phyloP scores from a whole-genome alignment of 2,797 vertebrate genomes.

The Scolopax bukidnonensis region DNA sequence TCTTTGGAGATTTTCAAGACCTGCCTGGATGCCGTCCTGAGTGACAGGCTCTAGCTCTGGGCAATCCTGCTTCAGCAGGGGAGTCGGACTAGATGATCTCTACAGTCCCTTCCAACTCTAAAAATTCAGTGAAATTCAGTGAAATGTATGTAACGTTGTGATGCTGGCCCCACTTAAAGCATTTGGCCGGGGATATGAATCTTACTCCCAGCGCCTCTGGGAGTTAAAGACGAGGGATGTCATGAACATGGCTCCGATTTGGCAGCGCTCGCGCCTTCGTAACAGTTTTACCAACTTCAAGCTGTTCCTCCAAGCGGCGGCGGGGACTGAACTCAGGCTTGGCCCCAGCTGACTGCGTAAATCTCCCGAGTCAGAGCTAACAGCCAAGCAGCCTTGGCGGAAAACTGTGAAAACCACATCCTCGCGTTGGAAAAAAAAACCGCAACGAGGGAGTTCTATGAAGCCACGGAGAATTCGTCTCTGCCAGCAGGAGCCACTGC shows the following conservation, averaged over 20 bases:
- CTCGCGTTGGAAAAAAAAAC: not conserved
- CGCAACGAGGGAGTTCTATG: not conserved
- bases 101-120: too few species aligned
- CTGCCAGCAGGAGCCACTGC: not conserved
- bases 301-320: constrained; percentile 25
- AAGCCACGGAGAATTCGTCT: not conserved
- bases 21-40: too few species aligned
- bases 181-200: not conserved
- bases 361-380: constrained; percentile 16
- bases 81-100: too few species aligned
- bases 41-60: too few species aligned
- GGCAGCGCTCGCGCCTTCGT: not conserved
- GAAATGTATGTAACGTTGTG: not conserved
- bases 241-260: not conserved
- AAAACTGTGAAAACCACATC: constrained; percentile 38
- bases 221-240: not conserved
- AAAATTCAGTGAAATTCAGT: too few species aligned
- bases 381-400: constrained; percentile 45
- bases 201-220: not conserved
- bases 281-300: constrained; percentile 57
- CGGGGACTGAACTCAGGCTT: constrained; percentile 25
- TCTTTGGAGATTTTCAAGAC: too few species aligned
- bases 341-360: constrained; percentile 34
- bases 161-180: not conserved
- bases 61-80: too few species aligned